Base-by-base conservation (phyloP, 2,113 vertebrate species). In the Spermophilus dauricus region DNA sequence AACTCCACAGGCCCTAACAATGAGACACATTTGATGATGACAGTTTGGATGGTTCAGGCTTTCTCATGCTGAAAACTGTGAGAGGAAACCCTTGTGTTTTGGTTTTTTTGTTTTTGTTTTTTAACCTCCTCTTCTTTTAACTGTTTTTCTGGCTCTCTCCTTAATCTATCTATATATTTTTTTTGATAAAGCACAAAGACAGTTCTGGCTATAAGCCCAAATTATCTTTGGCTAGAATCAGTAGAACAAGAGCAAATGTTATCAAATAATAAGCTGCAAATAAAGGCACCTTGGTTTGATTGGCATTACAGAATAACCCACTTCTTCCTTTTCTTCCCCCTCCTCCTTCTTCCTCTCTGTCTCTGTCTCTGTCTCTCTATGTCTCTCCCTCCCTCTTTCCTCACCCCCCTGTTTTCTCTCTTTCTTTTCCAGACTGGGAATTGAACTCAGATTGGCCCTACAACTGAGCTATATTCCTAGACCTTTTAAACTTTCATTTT, bases 251-350 rank as follows among this genome's bases (percentile, higher is more conserved):
- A 95, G 65, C 67, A 96, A 95, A 93, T 92, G 81, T 95, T 96
- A 97, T 65, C 86, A 97, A 84, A 89, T 75, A 89, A 91, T 93
- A 89, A 85, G 67, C 78, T 30, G 32, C 76, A 90, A 56, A 96
- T 85, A 96, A 77, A 73, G 92, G 87, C 65, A 97, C 75, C 22
- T 92, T 93, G 83, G 89, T 93, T 94, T 97, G 96, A 94, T 0
- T 95, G 87, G 81, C 89, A 82, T 88, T 81, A 89, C 37, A 95
- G 87, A 97, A 95, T 88, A 88, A 69, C 89, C 87, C 32, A 17
- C n/a, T n/a, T n/a, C n/a, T n/a, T 70, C 81, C 80, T 95, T 88
- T 96, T 78, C 87, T 83, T 87, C 48, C 92, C 87, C 39, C 78
- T 77, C n/a, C n/a, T n/a, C n/a, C n/a, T n/a, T n/a, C n/a, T n/a